Percentiles rank a stretch among this genome's conserved stretches.
phyloP scores from a whole-genome alignment of 2,888 invertebrate species.

The Lepidochrysops patricia region DNA sequence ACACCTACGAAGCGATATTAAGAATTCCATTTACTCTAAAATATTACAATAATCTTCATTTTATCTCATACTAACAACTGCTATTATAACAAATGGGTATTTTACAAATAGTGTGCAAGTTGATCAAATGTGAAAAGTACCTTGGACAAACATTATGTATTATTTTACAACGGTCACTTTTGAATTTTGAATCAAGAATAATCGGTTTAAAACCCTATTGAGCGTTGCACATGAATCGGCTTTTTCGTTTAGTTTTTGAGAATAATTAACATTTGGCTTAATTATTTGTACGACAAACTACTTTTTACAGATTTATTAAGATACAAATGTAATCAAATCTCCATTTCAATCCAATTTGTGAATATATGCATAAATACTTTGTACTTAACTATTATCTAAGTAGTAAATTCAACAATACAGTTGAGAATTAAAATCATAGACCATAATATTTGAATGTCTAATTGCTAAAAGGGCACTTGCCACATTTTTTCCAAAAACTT shows the following conservation, averaged over 20 bases:
- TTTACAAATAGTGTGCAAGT: constrained; percentile 61
- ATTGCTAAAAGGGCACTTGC: too few species aligned
- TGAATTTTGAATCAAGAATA: constrained; percentile 2
- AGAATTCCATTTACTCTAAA: constrained; percentile 45
- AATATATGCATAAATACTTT: constrained; percentile 29
- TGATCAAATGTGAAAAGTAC: constrained; percentile 49
- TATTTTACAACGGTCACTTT: constrained; percentile 16
- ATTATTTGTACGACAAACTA: constrained; percentile 11
- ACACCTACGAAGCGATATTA: constrained; percentile 59
- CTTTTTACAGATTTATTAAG: not conserved
- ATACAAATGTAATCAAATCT: constrained; percentile 6
- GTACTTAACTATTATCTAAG: constrained; percentile 30
- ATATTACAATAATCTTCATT: constrained; percentile 41
- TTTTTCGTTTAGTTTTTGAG: not conserved
- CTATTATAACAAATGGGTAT: constrained; percentile 57
- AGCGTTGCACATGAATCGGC: not conserved
- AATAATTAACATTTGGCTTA: constrained; percentile 2
- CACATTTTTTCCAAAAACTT: too few species aligned
- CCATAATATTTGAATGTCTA: too few species aligned
- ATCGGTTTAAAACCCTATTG: constrained; percentile 19
- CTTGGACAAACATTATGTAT: constrained; percentile 49
- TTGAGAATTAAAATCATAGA: constrained; percentile 25
- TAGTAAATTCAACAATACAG: constrained; percentile 25
- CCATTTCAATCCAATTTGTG: not conserved
- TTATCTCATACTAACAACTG: constrained; percentile 45